Evolutionary conservation across 1,140 invertebrate species (phyloP).

Genomic region (Battus philenor): DNA sequence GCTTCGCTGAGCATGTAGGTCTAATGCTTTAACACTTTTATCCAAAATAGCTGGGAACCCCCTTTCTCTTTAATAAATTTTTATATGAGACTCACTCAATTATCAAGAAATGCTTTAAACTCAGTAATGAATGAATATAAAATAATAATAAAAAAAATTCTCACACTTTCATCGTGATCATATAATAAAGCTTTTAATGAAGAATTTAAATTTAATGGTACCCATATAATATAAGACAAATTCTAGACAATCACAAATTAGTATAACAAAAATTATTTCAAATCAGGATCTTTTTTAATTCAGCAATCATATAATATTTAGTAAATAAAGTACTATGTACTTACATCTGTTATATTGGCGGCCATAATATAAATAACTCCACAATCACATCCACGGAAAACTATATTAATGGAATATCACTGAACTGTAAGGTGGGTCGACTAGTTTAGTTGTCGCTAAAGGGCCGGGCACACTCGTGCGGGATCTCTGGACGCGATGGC

Average conservation of each 20-base stretch:
- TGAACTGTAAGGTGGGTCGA: constrained; percentile 10
- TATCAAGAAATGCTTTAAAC: too few relatives aligned
- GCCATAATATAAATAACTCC: neutral
- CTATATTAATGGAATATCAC: neutral
- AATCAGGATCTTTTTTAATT: neutral
- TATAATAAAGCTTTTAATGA: too few relatives aligned
- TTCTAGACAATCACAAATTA: neutral
- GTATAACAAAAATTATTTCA: too few relatives aligned
- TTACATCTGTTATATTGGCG: neutral
- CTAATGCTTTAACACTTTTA: constrained; percentile 45
- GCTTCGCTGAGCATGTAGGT: constrained; percentile 44
- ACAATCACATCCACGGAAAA: neutral
- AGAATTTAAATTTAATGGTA: too few relatives aligned
- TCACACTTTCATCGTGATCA: too few relatives aligned
- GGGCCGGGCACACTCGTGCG: constrained; percentile 27
- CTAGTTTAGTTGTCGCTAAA: constrained; percentile 22
- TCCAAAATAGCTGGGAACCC: constrained; percentile 23
- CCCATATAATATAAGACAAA: too few relatives aligned
- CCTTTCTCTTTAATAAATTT: constrained; percentile 15
- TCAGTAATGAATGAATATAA: too few relatives aligned
- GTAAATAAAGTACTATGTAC: neutral
- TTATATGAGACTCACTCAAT: too few relatives aligned
- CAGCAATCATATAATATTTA: neutral
- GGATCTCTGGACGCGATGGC: constrained; percentile 17
- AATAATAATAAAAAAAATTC: too few relatives aligned